Base-by-base conservation (phyloP, 2,888 invertebrate species). In the Cataglyphis livida region DNA sequence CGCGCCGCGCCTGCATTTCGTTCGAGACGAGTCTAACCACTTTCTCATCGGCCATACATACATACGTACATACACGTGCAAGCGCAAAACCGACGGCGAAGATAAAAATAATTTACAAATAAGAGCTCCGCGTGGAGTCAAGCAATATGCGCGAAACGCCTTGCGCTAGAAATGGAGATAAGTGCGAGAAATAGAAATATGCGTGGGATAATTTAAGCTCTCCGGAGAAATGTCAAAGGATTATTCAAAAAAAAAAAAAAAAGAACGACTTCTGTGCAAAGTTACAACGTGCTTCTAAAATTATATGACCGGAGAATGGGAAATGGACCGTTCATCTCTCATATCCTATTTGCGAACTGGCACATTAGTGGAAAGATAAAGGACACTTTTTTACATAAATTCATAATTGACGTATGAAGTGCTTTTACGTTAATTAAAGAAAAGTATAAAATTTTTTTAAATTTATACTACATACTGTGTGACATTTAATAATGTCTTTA, bases 371-470 rank as follows among this genome's bases (percentile, higher is more conserved):
- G 10, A 48, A 73, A 32, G 65, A 75, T 74, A 71, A 61, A 75
- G 38, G 12, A 65, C 15, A 38, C 12, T 57, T 41, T 51, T 66
- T 73, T 54, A 21, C 0, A 7, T 54, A 12, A 51, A 32, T 35
- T 65, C 35, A n/a, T 82, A 83, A 88, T 88, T 84, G 21, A 38
- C 59, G 35, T 57, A 79, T 48, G 48, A 78, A 61, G 44, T 28
- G 32, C 61, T 83, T 75, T 54, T 59, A 15, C 25, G 18, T 18
- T 9, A 73, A 81, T 83, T 66, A 81, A 73, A 73, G 38, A 62
- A 70, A 57, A 25, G 38, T 48, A 62, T 32, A 18, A 65, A 38
- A 5, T 28, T 5, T 66, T 21, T 61, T 9, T 21, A 1, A 18
- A 6, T 21, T 15, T 41, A 41, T 25, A n/a, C 3, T 15, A 70